A percentile compares a stretch with the other conserved stretches of the same genome.
These are phyloP conservation scores for Amphiprion percula DNA, from an alignment of 2,113 vertebrate species.

Conservation along the genomic window DNA sequence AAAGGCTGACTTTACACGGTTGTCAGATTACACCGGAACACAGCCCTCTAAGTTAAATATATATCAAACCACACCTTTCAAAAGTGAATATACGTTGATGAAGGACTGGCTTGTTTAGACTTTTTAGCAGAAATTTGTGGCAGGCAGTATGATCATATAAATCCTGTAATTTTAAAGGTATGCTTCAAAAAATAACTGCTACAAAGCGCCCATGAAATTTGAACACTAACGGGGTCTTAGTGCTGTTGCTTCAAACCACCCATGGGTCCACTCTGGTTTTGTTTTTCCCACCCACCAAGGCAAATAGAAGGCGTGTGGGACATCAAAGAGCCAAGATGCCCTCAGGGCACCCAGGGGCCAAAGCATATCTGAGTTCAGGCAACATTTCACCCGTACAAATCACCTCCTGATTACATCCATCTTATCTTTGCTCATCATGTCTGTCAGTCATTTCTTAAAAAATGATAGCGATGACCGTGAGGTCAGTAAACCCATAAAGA, in stretches of 20 bases:
- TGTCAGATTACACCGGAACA: constrained; percentile 19
- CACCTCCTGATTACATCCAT: constrained; percentile 38
- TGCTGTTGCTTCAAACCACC: constrained; percentile 64
- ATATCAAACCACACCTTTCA: constrained; percentile 46
- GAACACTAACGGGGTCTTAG: constrained; percentile 61
- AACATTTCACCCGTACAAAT: constrained; percentile 59
- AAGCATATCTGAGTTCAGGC: constrained; percentile 43
- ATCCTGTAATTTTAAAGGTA: constrained; percentile 62
- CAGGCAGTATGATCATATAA: constrained; percentile 44
- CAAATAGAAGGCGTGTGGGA: constrained; percentile 65
- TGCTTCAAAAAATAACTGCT: constrained; percentile 59
- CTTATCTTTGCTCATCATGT: constrained; percentile 4
- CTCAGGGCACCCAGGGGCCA: constrained; percentile 53
- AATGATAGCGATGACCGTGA: constrained; percentile 14
- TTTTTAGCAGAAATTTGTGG: constrained; percentile 50
- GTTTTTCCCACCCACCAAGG: constrained; percentile 73
- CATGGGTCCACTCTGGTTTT: constrained; percentile 63
- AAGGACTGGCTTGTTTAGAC: constrained; percentile 56
- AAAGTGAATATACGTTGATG: constrained; percentile 35
- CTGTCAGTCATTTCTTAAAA: constrained; percentile 41
- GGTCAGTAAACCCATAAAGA: constrained; percentile 18
- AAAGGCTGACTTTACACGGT: constrained; percentile 12
- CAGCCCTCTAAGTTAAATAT: constrained; percentile 29
- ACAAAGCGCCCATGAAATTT: constrained; percentile 58
- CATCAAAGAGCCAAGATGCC: constrained; percentile 67